Conservation (phyloP, 2,797 vertebrate species). For the Vireo griseus region DNA sequence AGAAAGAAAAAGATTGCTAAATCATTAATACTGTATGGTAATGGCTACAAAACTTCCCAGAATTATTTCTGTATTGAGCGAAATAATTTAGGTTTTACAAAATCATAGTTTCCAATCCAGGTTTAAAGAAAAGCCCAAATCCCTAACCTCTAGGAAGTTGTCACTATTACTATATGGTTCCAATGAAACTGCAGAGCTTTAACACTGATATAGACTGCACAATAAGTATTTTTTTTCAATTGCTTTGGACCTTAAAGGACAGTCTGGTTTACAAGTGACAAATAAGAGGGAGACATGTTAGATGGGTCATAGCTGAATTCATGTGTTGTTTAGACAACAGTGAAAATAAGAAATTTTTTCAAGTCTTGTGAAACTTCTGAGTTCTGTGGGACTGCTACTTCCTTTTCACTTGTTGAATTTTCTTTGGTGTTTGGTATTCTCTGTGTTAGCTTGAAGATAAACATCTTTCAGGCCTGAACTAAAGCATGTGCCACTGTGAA, state of each 20-base stretch:
- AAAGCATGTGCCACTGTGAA: neutral
- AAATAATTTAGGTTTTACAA: neutral
- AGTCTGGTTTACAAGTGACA: neutral
- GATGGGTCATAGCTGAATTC: neutral
- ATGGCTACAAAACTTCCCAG: neutral
- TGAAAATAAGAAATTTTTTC: neutral
- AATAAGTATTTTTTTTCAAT: neutral
- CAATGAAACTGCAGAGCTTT: neutral
- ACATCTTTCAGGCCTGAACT: neutral
- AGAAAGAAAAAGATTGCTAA: neutral
- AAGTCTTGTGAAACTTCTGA: neutral
- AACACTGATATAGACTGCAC: neutral
- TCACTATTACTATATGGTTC: neutral
- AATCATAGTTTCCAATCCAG: neutral
- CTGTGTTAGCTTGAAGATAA: neutral
- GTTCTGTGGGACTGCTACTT: neutral
- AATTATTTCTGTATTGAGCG: neutral
- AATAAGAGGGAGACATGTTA: rapidly evolving
- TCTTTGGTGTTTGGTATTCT: neutral
- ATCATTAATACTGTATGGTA: neutral
- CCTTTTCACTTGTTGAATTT: neutral
- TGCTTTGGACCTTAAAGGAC: neutral
- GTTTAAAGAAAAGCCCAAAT: neutral
- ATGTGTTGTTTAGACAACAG: neutral
- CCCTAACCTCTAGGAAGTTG: neutral